These are phyloP conservation scores for Diadophis punctatus DNA, from an alignment of 2,113 vertebrate genomes.

Conservation along the genomic window DNA sequence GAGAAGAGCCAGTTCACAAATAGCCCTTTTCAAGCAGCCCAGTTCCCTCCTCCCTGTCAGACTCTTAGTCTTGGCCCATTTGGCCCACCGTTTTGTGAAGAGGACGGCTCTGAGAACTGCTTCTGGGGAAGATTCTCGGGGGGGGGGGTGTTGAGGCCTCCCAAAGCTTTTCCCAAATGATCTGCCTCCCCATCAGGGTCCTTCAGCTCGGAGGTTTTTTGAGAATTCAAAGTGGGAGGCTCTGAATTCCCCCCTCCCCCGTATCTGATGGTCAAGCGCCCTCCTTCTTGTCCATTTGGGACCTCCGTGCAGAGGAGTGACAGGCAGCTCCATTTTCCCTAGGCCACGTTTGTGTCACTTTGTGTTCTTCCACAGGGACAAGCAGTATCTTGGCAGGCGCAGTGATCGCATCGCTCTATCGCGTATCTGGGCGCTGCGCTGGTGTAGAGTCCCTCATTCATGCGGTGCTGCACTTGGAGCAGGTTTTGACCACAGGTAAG, in stretches of 20 bases:
- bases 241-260: neutral
- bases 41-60: neutral
- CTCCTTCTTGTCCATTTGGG: neutral
- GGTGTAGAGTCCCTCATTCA: conserved; percentile 83
- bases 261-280: neutral
- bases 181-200: neutral
- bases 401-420: conserved; percentile 80
- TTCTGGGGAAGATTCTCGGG: neutral
- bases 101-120: neutral
- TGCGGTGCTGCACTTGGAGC: conserved; percentile 87
- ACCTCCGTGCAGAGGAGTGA: fast-evolving
- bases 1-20: neutral
- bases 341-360: neutral
- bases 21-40: neutral
- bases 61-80: neutral
- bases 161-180: neutral
- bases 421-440: conserved; percentile 72
- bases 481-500: conserved; percentile 90
- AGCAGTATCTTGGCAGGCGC: conserved; percentile 96
- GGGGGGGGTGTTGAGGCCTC: neutral
- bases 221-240: neutral
- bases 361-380: conserved; percentile 75
- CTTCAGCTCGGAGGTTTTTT: neutral
- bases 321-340: neutral
- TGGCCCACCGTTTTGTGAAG: neutral